Evolutionary conservation across 2,888 invertebrate species (phyloP), one percentile per base, ranked within the genome.

Genomic region (Chloroclystis v-ata): DNA sequence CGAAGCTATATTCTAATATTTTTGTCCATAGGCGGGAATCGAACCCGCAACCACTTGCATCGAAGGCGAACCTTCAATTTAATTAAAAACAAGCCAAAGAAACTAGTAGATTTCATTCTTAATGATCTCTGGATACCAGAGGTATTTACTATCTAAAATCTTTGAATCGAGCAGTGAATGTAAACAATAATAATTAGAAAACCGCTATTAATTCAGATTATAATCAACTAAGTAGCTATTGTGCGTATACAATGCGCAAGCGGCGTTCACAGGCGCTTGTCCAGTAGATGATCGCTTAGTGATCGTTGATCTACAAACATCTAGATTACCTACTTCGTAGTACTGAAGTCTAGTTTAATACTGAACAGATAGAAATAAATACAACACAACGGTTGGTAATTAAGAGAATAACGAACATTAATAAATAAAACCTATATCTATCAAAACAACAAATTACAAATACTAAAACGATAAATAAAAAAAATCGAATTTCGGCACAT

Each of bases 181-280:
- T 43, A 49, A 46, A 49, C 52, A 52, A 52, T 52, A 52, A 52
- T 46, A 52, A 52, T 58, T 54, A 56, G 50, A 58, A 35, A 54
- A 56, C 51, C 40, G 48, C 44, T 42, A 52, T 54, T 59, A 59
- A 61, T 57, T 59, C 54, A 46, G 52, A 55, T 20, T 59, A 56
- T 39, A 51, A 61, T 59, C 54, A 55, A 59, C 59, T 43, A 47
- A 52, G 54, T 57, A 53, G 51, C 42, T 40, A 43, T 48, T 54
- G 51, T 55, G 43, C 37, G 47, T 42, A 49, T 30, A 52, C 46
- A 54, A 44, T 47, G 47, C 44, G 45, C 29, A 24, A 13, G 44
- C 37, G 55, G 49, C 30, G 37, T 49, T 42, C 54, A 54, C 52
- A 57, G 43, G 49, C 45, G 33, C 48, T 16, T 35, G 35, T 35